Conservation (phyloP, 92 coral and sea anemone genomes). For the Pocillopora grandis region DNA sequence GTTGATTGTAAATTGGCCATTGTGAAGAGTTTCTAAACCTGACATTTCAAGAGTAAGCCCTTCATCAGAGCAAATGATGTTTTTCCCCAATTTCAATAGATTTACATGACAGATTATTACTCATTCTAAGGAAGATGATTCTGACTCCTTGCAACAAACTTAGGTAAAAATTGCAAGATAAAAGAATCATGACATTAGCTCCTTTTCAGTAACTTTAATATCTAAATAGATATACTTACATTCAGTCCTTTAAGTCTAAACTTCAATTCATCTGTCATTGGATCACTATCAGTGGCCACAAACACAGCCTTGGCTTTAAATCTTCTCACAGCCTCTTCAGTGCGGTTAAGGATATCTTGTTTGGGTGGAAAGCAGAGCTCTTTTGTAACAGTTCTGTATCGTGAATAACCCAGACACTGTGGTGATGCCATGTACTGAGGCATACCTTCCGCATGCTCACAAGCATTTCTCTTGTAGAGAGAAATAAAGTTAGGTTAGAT, state of each 20-base stretch:
- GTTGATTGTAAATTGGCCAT: too few relatives aligned
- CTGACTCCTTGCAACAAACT: too few relatives aligned
- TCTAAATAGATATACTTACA: conserved; percentile 3
- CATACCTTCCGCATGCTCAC: conserved; percentile 68
- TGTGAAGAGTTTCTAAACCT: too few relatives aligned
- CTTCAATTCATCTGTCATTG: conserved; percentile 66
- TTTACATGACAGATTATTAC: too few relatives aligned
- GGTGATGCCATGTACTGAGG: conserved; percentile 87
- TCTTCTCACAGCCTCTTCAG: conserved; percentile 51
- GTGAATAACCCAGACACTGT: conserved; percentile 83
- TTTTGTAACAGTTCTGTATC: conserved; percentile 66
- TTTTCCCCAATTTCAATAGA: too few relatives aligned
- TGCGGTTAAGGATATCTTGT: conserved; percentile 62
- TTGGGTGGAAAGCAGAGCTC: conserved; percentile 76
- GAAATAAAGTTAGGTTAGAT: neutral
- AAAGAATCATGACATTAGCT: too few relatives aligned
- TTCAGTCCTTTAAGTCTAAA: conserved; percentile 49
- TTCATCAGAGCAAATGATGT: too few relatives aligned
- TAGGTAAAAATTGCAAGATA: too few relatives aligned
- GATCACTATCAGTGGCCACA: conserved; percentile 90
- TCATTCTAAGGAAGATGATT: too few relatives aligned
- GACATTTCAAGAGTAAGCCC: too few relatives aligned
- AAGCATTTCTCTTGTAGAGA: conserved; percentile 65
- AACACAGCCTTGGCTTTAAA: conserved; percentile 68
- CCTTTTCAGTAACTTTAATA: too few relatives aligned